These are phyloP conservation scores for Tetranychus truncatus DNA, from an alignment of 2,888 invertebrate genomes.

Conservation along the genomic window DNA sequence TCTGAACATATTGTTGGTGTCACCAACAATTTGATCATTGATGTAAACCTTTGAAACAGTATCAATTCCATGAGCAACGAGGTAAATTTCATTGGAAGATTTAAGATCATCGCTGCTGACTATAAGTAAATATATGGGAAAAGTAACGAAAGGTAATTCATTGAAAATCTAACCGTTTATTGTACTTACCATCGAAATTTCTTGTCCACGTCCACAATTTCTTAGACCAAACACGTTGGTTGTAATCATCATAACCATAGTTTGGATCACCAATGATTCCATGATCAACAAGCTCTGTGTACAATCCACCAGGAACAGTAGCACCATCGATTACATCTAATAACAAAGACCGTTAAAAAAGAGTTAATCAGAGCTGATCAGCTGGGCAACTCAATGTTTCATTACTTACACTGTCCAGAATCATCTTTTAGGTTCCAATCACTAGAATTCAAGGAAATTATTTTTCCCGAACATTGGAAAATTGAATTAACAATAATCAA, in stretches of 20 bases:
- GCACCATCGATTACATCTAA: slow-evolving; percentile 31
- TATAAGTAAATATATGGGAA: neutral
- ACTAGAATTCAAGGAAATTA: too few species aligned
- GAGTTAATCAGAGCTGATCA: too few species aligned
- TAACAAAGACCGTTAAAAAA: neutral
- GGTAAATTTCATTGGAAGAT: slow-evolving; percentile 31
- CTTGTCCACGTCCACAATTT: slow-evolving; percentile 57
- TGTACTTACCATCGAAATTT: slow-evolving; percentile 44
- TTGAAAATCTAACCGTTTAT: neutral
- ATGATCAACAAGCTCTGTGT: slow-evolving; percentile 48
- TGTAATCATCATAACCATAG: slow-evolving; percentile 51
- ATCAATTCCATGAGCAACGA: slow-evolving; percentile 69
- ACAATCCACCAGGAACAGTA: slow-evolving; percentile 58
- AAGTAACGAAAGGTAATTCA: neutral
- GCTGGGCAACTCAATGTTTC: too few species aligned
- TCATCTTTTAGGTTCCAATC: too few species aligned
- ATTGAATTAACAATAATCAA: too few species aligned
- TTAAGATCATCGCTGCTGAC: slow-evolving; percentile 10
- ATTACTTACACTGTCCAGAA: too few species aligned
- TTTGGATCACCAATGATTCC: slow-evolving; percentile 40
- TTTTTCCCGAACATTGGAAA: too few species aligned
- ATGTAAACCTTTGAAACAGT: slow-evolving; percentile 56
- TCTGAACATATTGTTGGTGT: slow-evolving; percentile 65
- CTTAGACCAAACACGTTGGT: slow-evolving; percentile 61
- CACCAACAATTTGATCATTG: slow-evolving; percentile 48